A percentile compares a stretch with the other conserved stretches of the same genome.
These are phyloP conservation scores for Paradisaea rubra DNA, from an alignment of 2,113 vertebrate species.

Conservation along the genomic window DNA sequence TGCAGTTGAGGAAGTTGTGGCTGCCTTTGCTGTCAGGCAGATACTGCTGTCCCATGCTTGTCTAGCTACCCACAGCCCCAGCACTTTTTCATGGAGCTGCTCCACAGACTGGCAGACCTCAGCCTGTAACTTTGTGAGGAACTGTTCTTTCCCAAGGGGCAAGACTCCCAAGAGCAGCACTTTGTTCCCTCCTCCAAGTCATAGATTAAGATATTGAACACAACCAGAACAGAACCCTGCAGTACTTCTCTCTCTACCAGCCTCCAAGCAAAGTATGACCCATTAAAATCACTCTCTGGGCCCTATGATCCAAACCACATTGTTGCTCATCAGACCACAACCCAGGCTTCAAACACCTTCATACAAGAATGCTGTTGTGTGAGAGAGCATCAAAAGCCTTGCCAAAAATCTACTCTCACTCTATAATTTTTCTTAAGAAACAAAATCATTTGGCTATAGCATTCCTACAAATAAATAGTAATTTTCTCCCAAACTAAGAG, in stretches of 20 bases:
- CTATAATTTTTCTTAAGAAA: neutral
- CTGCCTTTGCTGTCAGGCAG: neutral
- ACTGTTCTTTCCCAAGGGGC: neutral
- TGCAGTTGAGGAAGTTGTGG: neutral
- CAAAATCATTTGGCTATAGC: neutral
- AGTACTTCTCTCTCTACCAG: neutral
- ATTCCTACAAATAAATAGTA: neutral
- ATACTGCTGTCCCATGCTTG: neutral
- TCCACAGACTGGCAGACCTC: neutral
- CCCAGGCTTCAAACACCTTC: neutral
- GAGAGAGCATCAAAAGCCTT: neutral
- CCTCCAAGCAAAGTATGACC: neutral
- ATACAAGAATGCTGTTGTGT: neutral
- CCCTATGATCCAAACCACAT: neutral
- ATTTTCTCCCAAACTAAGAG: neutral
- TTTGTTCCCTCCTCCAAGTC: neutral
- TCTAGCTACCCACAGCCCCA: neutral
- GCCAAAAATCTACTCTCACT: neutral
- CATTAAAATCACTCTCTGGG: neutral
- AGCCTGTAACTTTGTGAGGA: neutral
- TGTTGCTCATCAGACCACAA: neutral
- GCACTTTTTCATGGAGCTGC: neutral
- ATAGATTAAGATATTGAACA: neutral
- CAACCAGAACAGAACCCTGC: neutral
- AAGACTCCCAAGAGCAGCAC: neutral